These are phyloP conservation scores for Diachrysia chrysitis DNA, from an alignment of 2,888 invertebrate species.

Conservation along the genomic window DNA sequence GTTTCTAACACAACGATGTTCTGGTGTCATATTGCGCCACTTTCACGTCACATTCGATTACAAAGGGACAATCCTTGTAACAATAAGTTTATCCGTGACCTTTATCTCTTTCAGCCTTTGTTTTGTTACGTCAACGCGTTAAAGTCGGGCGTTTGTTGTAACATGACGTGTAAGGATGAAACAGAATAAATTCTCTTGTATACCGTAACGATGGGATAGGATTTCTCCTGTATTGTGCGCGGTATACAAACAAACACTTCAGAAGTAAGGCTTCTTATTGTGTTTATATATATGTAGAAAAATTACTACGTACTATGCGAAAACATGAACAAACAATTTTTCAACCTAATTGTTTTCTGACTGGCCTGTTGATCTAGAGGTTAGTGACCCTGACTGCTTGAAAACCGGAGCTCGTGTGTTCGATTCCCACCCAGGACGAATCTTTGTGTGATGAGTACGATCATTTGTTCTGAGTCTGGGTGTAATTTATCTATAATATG, in stretches of 20 bases:
- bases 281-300: neutral
- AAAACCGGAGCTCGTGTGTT: too few species aligned
- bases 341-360: too few species aligned
- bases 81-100: slow-evolving; percentile 47
- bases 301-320: neutral
- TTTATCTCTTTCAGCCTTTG: slow-evolving; percentile 37
- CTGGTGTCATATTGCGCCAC: slow-evolving; percentile 55
- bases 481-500: too few species aligned
- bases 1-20: slow-evolving; percentile 37
- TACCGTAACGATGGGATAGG: slow-evolving; percentile 1
- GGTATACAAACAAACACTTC: slow-evolving; percentile 1
- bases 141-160: slow-evolving; percentile 13
- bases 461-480: too few species aligned
- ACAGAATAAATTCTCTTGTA: neutral
- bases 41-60: slow-evolving; percentile 53
- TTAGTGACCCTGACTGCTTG: too few species aligned
- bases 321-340: neutral
- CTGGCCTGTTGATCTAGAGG: too few species aligned
- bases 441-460: too few species aligned
- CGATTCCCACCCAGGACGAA: too few species aligned
- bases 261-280: neutral
- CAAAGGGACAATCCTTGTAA: slow-evolving; percentile 46
- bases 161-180: neutral
- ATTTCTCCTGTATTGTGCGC: slow-evolving; percentile 6
- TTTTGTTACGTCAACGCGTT: slow-evolving; percentile 26